These are phyloP conservation scores for Lithobates pipiens DNA, from an alignment of 2,797 vertebrate species.

Conservation along the genomic window DNA sequence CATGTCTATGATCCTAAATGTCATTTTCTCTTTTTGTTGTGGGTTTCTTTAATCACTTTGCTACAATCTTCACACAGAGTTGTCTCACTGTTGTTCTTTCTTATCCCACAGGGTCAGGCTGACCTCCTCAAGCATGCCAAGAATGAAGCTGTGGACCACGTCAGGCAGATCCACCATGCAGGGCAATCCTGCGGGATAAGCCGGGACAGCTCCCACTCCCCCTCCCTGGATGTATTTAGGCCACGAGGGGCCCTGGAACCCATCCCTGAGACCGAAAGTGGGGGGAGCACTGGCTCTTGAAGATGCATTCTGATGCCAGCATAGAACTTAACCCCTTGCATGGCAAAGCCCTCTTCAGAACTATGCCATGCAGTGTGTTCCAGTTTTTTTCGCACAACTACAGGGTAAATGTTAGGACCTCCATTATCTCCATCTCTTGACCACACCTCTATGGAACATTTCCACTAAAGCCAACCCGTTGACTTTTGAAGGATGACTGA, in stretches of 20 bases:
- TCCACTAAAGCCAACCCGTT: neutral
- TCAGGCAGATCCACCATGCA: slow-evolving; percentile 91
- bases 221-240: slow-evolving; percentile 73
- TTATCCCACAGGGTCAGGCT: slow-evolving; percentile 83
- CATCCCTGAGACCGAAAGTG: slow-evolving; percentile 74
- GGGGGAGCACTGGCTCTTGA: slow-evolving; percentile 71
- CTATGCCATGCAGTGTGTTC: slow-evolving; percentile 2
- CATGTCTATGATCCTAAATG: no score
- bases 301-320: slow-evolving; percentile 71
- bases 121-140: slow-evolving; percentile 92
- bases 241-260: slow-evolving; percentile 72
- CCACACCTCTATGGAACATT: slow-evolving; percentile 18
- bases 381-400: neutral
- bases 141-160: slow-evolving; percentile 86
- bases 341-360: neutral
- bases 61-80: neutral
- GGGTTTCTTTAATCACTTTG: neutral
- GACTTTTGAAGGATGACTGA: neutral
- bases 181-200: slow-evolving; percentile 89
- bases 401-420: slow-evolving; percentile 16
- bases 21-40: neutral
- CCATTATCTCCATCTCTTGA: slow-evolving; percentile 11
- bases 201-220: slow-evolving; percentile 77
- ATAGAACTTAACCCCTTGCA: slow-evolving; percentile 17
- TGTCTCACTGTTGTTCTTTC: neutral